Percentiles rank a stretch among this genome's conserved stretches.
Evolutionary conservation across 1,140 invertebrate species (phyloP).

Genomic region (Chlorops oryzae): DNA sequence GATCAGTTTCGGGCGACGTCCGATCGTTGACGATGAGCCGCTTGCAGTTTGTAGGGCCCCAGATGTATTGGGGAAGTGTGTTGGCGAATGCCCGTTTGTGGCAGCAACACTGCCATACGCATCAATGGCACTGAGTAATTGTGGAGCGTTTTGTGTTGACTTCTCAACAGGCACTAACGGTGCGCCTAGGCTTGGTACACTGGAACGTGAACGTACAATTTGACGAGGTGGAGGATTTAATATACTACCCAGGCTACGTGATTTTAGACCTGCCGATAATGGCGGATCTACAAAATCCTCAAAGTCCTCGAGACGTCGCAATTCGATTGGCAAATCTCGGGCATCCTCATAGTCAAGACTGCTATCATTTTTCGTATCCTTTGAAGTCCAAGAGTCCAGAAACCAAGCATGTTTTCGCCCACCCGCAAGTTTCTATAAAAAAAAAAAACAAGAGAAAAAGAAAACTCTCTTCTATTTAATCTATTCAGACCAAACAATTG

Average conservation of each 20-base stretch:
- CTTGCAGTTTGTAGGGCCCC: conserved; percentile 22
- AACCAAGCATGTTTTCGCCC: conserved; percentile 67
- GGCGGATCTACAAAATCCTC: conserved; percentile 52
- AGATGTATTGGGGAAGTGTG: not conserved
- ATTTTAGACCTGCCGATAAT: conserved; percentile 44
- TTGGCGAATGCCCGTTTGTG: conserved; percentile 16
- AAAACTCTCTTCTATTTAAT: conserved; percentile 1
- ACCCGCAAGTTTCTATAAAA: conserved; percentile 65
- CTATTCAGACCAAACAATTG: too few species aligned
- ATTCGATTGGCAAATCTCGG: conserved; percentile 81
- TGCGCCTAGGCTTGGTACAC: conserved; percentile 61
- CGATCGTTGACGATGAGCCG: conserved; percentile 25
- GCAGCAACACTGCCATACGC: not conserved
- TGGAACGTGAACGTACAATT: conserved; percentile 66
- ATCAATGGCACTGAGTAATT: not conserved
- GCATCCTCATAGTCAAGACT: conserved; percentile 56
- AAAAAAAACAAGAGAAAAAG: not conserved
- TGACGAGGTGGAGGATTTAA: conserved; percentile 62
- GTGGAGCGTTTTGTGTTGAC: conserved; percentile 7
- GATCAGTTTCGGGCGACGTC: conserved; percentile 57
- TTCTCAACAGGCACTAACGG: conserved; percentile 19
- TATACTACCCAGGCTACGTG: conserved; percentile 69
- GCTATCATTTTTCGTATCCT: conserved; percentile 52
- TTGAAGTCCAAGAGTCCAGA: conserved; percentile 66
- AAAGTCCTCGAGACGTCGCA: conserved; percentile 73